Conservation (phyloP, 2,888 invertebrate species). For the Tinea pellionella region DNA sequence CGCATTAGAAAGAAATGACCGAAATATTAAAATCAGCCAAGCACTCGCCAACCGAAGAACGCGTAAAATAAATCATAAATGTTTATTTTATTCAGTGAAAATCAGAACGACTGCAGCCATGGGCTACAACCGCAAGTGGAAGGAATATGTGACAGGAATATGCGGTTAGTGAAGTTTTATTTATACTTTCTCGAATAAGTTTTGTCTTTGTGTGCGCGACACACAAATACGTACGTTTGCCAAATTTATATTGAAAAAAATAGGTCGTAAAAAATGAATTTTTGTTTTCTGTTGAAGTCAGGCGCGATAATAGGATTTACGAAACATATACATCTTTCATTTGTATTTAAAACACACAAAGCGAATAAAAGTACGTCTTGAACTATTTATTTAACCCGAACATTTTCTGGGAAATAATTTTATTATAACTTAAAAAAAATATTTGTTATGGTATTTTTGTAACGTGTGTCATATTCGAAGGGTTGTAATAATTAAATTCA, state of each 20-base stretch:
- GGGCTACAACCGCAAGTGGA: slow-evolving; percentile 56
- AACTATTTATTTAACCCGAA: background rate
- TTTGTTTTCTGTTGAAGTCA: background rate
- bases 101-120: slow-evolving; percentile 26
- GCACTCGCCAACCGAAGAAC: background rate
- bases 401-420: no score
- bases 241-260: background rate
- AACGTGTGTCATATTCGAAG: no score
- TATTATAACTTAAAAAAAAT: no score
- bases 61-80: background rate
- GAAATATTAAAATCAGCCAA: background rate
- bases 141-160: slow-evolving; percentile 60
- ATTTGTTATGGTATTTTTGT: no score
- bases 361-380: background rate
- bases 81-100: background rate
- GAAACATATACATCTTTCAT: background rate
- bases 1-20: background rate
- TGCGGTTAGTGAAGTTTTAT: slow-evolving; percentile 50
- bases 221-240: background rate
- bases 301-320: background rate
- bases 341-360: background rate
- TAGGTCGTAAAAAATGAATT: background rate
- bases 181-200: slow-evolving; percentile 16
- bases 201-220: background rate
- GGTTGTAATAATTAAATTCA: no score